Evolutionary conservation across 2,888 invertebrate genomes (phyloP).

Genomic region (Lasioglossum calceatum): DNA sequence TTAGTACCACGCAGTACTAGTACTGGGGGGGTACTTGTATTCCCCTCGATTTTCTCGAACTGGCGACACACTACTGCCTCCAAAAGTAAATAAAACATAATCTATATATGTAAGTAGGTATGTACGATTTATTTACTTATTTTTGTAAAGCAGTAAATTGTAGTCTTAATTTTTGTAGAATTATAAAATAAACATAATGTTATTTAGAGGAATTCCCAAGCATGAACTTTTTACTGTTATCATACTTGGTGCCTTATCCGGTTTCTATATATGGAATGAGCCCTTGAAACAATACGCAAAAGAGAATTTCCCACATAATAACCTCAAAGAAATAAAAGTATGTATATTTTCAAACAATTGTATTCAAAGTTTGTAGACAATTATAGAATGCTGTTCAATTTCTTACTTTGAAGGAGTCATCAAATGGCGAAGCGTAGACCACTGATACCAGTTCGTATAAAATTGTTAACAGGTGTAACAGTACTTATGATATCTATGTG

Average conservation of each 20-base stretch:
- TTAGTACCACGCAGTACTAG: too few species aligned
- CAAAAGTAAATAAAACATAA: neutral
- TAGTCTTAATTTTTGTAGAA: neutral
- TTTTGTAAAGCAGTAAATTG: neutral
- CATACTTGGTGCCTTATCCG: neutral
- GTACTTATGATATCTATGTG: fast-evolving
- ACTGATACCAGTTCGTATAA: fast-evolving
- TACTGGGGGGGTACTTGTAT: too few species aligned
- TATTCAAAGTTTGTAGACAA: neutral
- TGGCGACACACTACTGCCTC: too few species aligned
- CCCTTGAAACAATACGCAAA: constrained; percentile 27
- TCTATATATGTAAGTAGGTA: neutral
- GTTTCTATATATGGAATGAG: constrained; percentile 30
- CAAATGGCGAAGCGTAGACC: neutral
- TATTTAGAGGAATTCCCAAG: neutral
- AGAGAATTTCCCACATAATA: neutral
- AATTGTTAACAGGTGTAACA: fast-evolving
- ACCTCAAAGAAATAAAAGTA: neutral
- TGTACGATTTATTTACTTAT: neutral
- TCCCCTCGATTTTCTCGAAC: too few species aligned
- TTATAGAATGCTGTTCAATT: neutral
- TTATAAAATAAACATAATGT: constrained; percentile 6
- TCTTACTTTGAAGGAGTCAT: neutral
- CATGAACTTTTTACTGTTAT: neutral
- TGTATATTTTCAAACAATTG: neutral